Percentiles rank a stretch among this genome's conserved stretches.
Conservation (phyloP, 2,888 invertebrate species). For the Homarus gammarus region DNA sequence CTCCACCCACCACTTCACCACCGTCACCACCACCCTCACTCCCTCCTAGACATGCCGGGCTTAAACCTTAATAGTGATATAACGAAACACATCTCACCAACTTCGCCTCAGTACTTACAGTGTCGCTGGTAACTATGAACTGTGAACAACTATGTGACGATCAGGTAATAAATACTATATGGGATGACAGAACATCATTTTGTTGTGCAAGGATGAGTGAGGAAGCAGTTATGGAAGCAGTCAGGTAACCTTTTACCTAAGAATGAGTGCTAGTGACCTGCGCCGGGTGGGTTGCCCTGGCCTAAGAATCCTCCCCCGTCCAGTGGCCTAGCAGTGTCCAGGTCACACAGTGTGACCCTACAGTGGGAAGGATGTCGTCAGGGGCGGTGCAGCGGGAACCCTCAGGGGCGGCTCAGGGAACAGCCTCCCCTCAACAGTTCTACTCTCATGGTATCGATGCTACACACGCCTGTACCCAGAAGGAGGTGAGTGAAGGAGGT, state of each 20-base stretch:
- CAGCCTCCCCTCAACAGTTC: constrained; percentile 44
- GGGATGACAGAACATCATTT: too few species aligned
- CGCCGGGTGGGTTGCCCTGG: constrained; percentile 3
- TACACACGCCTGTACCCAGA: constrained; percentile 47
- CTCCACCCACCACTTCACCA: too few species aligned
- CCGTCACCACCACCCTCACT: background rate
- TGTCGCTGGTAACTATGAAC: too few species aligned
- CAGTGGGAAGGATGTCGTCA: constrained; percentile 44
- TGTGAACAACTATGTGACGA: too few species aligned
- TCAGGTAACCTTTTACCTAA: constrained; percentile 35
- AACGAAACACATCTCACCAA: too few species aligned
- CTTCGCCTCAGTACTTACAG: background rate
- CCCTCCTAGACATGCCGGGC: background rate
- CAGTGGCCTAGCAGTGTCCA: background rate
- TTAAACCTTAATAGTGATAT: too few species aligned
- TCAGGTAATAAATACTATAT: too few species aligned
- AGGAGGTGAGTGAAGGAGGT: constrained; percentile 40
- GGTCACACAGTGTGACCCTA: background rate
- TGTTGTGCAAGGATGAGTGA: background rate
- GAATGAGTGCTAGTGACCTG: constrained; percentile 3
- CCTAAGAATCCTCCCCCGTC: background rate
- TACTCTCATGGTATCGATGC: constrained; percentile 42
- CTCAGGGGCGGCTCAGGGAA: constrained; percentile 38
- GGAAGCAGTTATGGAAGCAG: background rate
- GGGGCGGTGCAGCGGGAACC: constrained; percentile 60